These are phyloP conservation scores for Indicator indicator DNA, from an alignment of 2,113 vertebrate genomes.

Conservation along the genomic window DNA sequence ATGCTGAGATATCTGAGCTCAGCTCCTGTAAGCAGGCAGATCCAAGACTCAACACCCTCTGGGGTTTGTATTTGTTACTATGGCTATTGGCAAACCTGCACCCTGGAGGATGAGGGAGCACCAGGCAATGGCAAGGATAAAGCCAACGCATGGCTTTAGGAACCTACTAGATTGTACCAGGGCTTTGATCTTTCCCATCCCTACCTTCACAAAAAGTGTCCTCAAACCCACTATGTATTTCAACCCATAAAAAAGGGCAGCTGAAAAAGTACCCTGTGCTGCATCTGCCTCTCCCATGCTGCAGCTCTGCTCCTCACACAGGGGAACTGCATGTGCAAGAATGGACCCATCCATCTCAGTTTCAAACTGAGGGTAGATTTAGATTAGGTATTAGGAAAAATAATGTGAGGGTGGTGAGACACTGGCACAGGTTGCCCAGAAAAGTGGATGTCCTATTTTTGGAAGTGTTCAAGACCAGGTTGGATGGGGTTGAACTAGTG, in stretches of 20 bases:
- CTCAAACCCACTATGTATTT: not conserved
- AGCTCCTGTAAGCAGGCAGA: not conserved
- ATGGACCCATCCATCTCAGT: not conserved
- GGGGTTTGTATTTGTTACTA: not conserved
- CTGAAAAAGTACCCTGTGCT: not conserved
- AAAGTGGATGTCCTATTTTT: not conserved
- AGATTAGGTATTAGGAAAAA: not conserved
- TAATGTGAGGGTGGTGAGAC: not conserved
- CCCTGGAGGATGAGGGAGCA: not conserved
- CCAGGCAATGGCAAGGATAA: not conserved
- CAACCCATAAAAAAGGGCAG: not conserved
- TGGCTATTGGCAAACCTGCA: not conserved
- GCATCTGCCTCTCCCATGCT: rapidly evolving
- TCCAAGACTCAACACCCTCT: not conserved
- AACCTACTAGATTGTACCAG: not conserved
- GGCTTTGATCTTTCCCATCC: too few species aligned
- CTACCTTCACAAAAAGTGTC: not conserved
- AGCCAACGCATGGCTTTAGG: not conserved
- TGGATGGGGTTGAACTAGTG: not conserved
- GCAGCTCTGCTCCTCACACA: not conserved
- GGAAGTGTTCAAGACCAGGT: too few species aligned
- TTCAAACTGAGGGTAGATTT: not conserved
- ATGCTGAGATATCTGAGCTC: not conserved
- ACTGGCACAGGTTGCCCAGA: too few species aligned
- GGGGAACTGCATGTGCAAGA: rapidly evolving